Percentiles rank a stretch among this genome's conserved stretches.
These are phyloP conservation scores for Pinna nobilis DNA, from an alignment of 1,140 invertebrate genomes.

Conservation along the genomic window DNA sequence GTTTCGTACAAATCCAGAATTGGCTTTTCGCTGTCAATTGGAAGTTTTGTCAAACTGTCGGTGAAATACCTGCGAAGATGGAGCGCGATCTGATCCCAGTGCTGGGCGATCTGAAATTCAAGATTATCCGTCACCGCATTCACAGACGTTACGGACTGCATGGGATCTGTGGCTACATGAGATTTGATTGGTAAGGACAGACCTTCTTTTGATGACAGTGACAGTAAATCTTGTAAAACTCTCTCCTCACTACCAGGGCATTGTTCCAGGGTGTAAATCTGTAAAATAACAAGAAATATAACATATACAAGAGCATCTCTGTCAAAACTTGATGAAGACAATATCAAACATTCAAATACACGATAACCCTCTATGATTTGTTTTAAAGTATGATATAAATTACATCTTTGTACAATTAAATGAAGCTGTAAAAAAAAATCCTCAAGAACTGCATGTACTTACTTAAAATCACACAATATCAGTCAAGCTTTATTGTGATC, in stretches of 20 bases:
- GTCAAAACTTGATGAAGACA: no score
- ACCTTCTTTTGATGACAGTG: slow-evolving; percentile 64
- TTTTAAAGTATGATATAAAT: neutral
- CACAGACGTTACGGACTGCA: slow-evolving; percentile 62
- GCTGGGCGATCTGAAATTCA: slow-evolving; percentile 57
- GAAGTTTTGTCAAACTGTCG: slow-evolving; percentile 56
- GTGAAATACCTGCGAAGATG: slow-evolving; percentile 53
- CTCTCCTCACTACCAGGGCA: slow-evolving; percentile 67
- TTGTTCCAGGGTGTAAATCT: slow-evolving; percentile 58
- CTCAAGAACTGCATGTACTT: no score
- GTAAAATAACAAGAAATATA: slow-evolving; percentile 13
- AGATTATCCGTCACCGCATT: slow-evolving; percentile 62
- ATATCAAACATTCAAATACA: no score
- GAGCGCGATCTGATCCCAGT: slow-evolving; percentile 55
- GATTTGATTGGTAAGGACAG: slow-evolving; percentile 59
- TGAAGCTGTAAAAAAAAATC: no score
- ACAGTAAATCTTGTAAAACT: slow-evolving; percentile 64
- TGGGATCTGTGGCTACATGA: slow-evolving; percentile 35
- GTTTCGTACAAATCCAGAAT: slow-evolving; percentile 49
- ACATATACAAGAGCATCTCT: no score
- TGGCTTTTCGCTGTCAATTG: slow-evolving; percentile 35
- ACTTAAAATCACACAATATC: no score
- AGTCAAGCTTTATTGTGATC: no score
- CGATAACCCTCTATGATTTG: neutral
- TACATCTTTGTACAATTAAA: no score